Percentiles rank a stretch among this genome's conserved stretches.
These are phyloP conservation scores for Zaprionus taronus DNA, from an alignment of 1,140 invertebrate genomes.

Conservation along the genomic window DNA sequence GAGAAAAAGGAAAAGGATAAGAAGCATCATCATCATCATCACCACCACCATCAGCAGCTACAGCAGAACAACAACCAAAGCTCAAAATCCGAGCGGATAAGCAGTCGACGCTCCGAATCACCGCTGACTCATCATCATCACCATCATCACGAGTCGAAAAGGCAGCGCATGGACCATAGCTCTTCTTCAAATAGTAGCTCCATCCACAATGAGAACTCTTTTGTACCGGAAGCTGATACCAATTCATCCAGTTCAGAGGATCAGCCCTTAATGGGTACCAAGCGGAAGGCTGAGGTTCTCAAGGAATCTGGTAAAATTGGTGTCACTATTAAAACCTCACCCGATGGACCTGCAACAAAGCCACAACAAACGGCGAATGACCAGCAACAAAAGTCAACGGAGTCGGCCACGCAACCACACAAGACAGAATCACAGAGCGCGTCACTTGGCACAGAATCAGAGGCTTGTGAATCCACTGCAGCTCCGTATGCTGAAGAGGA, in stretches of 20 bases:
- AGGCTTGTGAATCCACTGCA: constrained; percentile 38
- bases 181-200: constrained; percentile 68
- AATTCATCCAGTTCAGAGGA: constrained; percentile 84
- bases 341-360: constrained; percentile 86
- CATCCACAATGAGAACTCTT: constrained; percentile 61
- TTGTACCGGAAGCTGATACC: constrained; percentile 74
- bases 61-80: constrained; percentile 45
- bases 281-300: constrained; percentile 93
- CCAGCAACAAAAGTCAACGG: constrained; percentile 74
- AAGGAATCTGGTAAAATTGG: constrained; percentile 95
- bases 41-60: constrained; percentile 61
- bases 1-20: constrained; percentile 67
- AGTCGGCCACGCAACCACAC: constrained; percentile 33
- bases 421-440: constrained; percentile 46
- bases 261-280: constrained; percentile 86
- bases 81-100: constrained; percentile 69
- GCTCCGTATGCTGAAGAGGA: constrained; percentile 54
- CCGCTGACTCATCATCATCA: constrained; percentile 72
- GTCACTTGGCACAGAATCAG: constrained; percentile 35
- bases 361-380: constrained; percentile 68
- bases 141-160: constrained; percentile 69
- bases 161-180: constrained; percentile 64
- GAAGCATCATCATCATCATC: constrained; percentile 71
- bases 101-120: constrained; percentile 69
- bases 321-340: constrained; percentile 92